phyloP scores from a whole-genome alignment of 2,113 vertebrate genomes.

The Rhinoptilus africanus region DNA sequence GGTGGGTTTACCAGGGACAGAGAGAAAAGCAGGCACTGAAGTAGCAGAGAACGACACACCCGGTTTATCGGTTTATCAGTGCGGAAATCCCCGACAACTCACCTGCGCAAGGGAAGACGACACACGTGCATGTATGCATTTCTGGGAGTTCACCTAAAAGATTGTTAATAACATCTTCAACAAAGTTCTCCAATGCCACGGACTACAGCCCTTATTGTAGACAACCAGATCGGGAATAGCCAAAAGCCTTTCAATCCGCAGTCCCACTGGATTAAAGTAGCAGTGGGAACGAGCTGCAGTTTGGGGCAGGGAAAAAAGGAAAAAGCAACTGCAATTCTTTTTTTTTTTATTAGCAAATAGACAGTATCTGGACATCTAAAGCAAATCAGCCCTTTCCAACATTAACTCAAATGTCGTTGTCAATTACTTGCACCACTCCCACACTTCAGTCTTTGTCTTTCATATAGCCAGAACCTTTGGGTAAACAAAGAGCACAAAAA shows the following conservation, averaged over 20 bases:
- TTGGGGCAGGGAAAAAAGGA: background rate
- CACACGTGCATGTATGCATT: background rate
- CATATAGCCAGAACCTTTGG: background rate
- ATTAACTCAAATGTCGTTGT: background rate
- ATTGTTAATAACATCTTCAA: fast-evolving
- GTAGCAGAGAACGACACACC: fast-evolving
- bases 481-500: constrained; percentile 22
- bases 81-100: background rate
- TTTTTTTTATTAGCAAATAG: constrained; percentile 37
- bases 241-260: background rate
- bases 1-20: background rate
- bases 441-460: background rate
- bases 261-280: too few species aligned
- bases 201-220: background rate
- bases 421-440: background rate
- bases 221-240: background rate
- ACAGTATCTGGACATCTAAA: constrained; percentile 6
- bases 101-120: background rate
- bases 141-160: background rate
- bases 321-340: background rate
- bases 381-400: constrained; percentile 19
- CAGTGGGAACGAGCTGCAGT: background rate
- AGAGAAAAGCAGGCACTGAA: background rate
- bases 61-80: background rate
- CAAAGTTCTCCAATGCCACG: background rate